Evolutionary conservation across 2,888 invertebrate species (phyloP).

Genomic region (Hydroisotoma schaefferi): DNA sequence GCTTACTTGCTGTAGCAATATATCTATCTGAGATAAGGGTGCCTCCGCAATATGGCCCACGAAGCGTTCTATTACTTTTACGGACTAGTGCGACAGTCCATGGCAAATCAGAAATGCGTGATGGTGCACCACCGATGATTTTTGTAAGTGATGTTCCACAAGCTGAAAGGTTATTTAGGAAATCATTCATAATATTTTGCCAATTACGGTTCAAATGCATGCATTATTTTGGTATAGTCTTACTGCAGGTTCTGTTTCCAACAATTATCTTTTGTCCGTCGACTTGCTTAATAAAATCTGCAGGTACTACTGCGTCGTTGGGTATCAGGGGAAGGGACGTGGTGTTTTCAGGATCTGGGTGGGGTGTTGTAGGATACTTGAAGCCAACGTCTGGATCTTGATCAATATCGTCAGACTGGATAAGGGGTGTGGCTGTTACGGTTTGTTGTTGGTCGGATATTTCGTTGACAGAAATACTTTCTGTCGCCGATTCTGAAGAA

Average conservation of each 20-base stretch:
- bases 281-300: neutral
- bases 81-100: constrained; percentile 27
- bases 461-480: constrained; percentile 7
- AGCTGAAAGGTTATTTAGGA: constrained; percentile 4
- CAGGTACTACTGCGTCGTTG: neutral
- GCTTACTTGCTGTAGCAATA: constrained; percentile 10
- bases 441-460: neutral
- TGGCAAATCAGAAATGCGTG: constrained; percentile 16
- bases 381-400: constrained; percentile 1
- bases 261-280: neutral
- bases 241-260: constrained; percentile 1
- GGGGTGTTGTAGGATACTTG: constrained; percentile 15
- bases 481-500: constrained; percentile 12
- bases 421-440: neutral
- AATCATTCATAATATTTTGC: neutral
- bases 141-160: constrained; percentile 10
- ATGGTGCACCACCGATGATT: constrained; percentile 24
- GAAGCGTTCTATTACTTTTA: neutral
- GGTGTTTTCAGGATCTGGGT: neutral
- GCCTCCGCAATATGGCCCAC: constrained; percentile 24
- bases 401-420: neutral
- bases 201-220: neutral
- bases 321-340: neutral
- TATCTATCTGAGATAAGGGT: constrained; percentile 12
- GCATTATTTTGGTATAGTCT: neutral